Evolutionary conservation across 2,888 invertebrate genomes (phyloP).

Genomic region (Cheilosia scutellata): DNA sequence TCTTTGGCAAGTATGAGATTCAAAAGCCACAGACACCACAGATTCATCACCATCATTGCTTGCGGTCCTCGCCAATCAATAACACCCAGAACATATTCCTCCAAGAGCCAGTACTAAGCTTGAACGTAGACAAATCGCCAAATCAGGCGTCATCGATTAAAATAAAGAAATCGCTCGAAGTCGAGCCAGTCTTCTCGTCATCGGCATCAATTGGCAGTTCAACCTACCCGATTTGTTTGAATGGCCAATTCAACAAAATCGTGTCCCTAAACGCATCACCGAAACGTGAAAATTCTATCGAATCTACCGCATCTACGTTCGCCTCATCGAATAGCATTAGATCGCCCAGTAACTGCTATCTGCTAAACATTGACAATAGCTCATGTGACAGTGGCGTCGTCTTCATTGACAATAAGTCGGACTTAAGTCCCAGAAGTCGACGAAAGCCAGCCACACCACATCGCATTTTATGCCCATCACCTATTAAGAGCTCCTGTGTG

Average conservation of each 20-base stretch:
- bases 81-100: constrained; percentile 83
- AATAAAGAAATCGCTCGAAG: constrained; percentile 82
- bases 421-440: constrained; percentile 77
- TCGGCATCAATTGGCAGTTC: constrained; percentile 77
- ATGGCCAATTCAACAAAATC: constrained; percentile 83
- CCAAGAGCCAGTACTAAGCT: constrained; percentile 83
- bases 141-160: constrained; percentile 83
- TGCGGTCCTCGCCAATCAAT: constrained; percentile 63
- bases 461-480: constrained; percentile 85
- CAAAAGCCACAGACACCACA: constrained; percentile 65
- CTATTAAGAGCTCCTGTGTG: constrained; percentile 79
- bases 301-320: constrained; percentile 61
- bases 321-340: constrained; percentile 60
- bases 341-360: constrained; percentile 75
- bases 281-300: constrained; percentile 63
- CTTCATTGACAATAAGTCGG: constrained; percentile 77
- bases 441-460: constrained; percentile 86
- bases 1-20: constrained; percentile 64
- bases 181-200: constrained; percentile 82
- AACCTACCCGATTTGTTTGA: constrained; percentile 76
- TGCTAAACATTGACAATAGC: constrained; percentile 82
- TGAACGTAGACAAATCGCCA: constrained; percentile 83
- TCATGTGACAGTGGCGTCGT: constrained; percentile 84
- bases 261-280: constrained; percentile 80
- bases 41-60: constrained; percentile 51